phyloP scores from a whole-genome alignment of 2,888 invertebrate genomes.

The Chrysolina americana region DNA sequence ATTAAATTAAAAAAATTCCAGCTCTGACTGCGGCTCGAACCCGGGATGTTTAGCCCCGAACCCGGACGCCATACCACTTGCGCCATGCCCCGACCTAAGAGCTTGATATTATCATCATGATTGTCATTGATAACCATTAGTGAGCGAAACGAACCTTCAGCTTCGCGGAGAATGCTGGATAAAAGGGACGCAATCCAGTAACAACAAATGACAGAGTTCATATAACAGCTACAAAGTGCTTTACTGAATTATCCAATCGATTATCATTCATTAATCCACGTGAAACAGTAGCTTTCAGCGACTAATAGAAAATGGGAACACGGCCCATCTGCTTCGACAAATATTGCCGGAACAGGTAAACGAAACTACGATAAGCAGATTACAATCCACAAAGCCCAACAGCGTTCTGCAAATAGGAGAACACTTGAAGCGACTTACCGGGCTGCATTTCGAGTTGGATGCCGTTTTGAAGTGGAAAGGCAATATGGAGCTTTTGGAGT shows the following conservation, averaged over 20 bases:
- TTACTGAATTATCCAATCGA: not conserved
- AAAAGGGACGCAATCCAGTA: not conserved
- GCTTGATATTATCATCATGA: too few species aligned
- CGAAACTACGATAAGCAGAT: slow-evolving; percentile 14
- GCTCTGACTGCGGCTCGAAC: too few species aligned
- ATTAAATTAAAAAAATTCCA: too few species aligned
- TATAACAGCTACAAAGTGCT: not conserved
- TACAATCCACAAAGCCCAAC: slow-evolving; percentile 2
- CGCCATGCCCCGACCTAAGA: too few species aligned
- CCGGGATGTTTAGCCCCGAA: too few species aligned
- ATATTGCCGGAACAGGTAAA: slow-evolving; percentile 9
- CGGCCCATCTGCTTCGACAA: not conserved
- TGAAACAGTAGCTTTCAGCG: not conserved
- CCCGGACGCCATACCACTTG: too few species aligned
- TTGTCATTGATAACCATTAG: too few species aligned
- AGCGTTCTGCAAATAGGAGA: not conserved
- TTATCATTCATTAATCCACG: not conserved
- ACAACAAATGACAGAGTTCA: not conserved
- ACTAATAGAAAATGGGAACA: not conserved
- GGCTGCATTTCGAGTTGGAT: not conserved
- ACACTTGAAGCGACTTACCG: not conserved
- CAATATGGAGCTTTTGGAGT: too few species aligned
- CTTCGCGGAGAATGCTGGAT: too few species aligned
- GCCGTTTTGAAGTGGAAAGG: not conserved
- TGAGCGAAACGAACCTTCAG: too few species aligned